Evolutionary conservation across 1,140 invertebrate genomes (phyloP), one percentile per base, ranked within the genome.

Genomic region (Asobara japonica): DNA sequence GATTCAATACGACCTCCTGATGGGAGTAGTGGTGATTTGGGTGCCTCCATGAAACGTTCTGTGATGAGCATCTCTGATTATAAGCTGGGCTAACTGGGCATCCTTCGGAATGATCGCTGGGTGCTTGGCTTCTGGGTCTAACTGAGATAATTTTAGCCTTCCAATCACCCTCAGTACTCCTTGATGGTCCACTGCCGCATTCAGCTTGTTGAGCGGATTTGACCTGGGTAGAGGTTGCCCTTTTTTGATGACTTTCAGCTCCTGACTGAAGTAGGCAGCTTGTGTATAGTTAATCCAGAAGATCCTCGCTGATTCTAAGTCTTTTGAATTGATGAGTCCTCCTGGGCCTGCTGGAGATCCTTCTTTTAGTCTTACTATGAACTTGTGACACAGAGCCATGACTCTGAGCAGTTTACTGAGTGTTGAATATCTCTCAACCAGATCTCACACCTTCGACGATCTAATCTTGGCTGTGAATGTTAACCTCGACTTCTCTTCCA

Each of bases 41-140:
- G 75, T 61, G 4, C 81, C 77, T 3, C 75, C 74, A 73, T 84
- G 80, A 6, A 78, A 31, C 41, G 69, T 65, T 7, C 22, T 41
- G 8, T 56, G 22, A 75, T 83, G 82, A 60, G 69, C 67, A 0
- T 77, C 16, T 0, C 60, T n/a, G 8, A 80, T 66, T 18, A 83
- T 62, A 36, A 79, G 56, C 16, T 33, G n/a, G 1, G 67, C 33
- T 4, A 69, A n/a, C 1, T 11, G 30, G 4, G 30, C 36, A n/a
- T 61, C 22, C 25, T 30, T 13, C 3, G 67, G 67, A 25, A 69
- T 3, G 16, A 61, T 60, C 13, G 16, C 27, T 29, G 10, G 67
- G 61, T 69, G 48, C 27, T 69, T 69, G 5, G 13, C 4, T 18
- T 69, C 51, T 2, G 31, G 6, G 25, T 30, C 11, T 13, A 66